Evolutionary conservation across 2,113 vertebrate genomes (phyloP).

Genomic region (Tricholaema leucomelas): DNA sequence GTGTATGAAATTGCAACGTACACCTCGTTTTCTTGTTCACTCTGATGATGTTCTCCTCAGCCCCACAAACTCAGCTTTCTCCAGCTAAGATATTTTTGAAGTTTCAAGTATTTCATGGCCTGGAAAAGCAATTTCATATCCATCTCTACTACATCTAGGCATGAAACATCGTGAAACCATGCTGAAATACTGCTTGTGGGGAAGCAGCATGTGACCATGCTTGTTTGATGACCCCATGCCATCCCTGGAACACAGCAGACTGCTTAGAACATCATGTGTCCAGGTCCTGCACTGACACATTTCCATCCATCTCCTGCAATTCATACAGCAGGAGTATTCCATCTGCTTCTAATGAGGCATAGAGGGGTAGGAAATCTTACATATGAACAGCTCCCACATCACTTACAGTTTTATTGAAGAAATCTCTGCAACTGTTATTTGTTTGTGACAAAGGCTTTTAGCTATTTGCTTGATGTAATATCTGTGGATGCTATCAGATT

Average conservation of each 20-base stretch:
- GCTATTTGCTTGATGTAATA: background rate
- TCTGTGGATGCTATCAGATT: background rate
- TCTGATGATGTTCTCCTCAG: background rate
- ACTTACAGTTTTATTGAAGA: background rate
- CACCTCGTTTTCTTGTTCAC: background rate
- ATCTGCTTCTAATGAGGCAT: conserved; percentile 48
- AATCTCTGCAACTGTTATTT: background rate
- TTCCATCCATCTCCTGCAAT: conserved; percentile 31
- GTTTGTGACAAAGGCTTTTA: background rate
- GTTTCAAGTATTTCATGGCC: background rate
- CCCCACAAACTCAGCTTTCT: background rate
- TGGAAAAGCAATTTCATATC: background rate
- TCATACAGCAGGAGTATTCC: background rate
- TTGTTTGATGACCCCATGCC: background rate
- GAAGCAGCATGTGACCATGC: background rate
- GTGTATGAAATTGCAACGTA: background rate
- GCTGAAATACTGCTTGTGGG: background rate
- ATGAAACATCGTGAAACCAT: fast-evolving
- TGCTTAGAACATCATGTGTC: background rate
- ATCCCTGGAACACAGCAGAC: background rate
- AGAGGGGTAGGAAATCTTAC: background rate
- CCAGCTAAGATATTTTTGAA: background rate
- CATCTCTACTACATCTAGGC: background rate
- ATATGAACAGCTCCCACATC: conserved; percentile 14
- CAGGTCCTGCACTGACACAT: background rate